Conservation (phyloP, 1,140 invertebrate genomes). For the Chlorops oryzae region DNA sequence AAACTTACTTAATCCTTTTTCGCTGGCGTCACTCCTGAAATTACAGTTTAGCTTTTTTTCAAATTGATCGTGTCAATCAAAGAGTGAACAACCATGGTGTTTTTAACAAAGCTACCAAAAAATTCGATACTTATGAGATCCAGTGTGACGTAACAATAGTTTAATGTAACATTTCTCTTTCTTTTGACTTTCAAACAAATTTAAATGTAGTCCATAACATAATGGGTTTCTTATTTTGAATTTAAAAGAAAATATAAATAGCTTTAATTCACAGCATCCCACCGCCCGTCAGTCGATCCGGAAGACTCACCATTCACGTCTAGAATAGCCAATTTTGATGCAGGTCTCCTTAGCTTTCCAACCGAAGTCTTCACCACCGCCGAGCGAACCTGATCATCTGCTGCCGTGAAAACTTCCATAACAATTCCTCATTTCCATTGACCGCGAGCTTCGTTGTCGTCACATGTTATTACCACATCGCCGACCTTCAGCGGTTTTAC, state of each 20-base stretch:
- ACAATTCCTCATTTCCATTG: slow-evolving; percentile 6
- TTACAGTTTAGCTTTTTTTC: not conserved
- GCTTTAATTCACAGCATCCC: no score
- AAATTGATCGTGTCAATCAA: no score
- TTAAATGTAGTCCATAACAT: no score
- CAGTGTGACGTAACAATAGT: no score
- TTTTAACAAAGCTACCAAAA: no score
- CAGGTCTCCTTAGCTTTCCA: slow-evolving; percentile 6
- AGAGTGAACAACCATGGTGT: no score
- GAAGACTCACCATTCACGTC: slow-evolving; percentile 7
- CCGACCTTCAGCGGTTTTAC: slow-evolving; percentile 16
- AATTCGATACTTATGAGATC: no score
- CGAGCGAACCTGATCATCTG: slow-evolving; percentile 8
- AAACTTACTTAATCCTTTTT: no score
- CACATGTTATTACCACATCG: slow-evolving; percentile 17
- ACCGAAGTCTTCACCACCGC: slow-evolving; percentile 6
- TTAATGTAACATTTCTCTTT: no score
- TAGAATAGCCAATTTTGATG: slow-evolving; percentile 8
- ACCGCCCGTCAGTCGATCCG: slow-evolving; percentile 6
- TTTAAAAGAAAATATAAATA: no score
- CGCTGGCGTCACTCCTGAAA: not conserved
- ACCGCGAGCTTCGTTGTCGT: not conserved
- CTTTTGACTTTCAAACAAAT: no score
- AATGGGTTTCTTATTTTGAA: no score
- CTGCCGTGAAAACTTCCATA: not conserved